Percentiles rank a stretch among this genome's conserved stretches.
These are phyloP conservation scores for Australoheros facetus DNA, from an alignment of 2,797 vertebrate genomes.

Conservation along the genomic window DNA sequence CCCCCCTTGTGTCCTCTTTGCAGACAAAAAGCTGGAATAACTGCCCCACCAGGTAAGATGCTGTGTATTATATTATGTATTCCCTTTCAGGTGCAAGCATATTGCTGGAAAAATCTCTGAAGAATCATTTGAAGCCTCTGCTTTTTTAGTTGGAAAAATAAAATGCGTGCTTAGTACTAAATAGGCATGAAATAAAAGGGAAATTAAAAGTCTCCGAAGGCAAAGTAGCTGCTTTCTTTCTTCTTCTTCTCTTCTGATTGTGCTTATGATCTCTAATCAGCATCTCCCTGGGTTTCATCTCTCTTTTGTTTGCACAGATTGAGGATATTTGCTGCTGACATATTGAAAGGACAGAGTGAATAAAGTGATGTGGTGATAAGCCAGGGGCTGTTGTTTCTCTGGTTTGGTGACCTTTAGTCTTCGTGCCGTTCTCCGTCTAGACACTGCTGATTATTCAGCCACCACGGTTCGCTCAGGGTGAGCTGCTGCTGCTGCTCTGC, in stretches of 20 bases:
- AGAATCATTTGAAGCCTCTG: no score
- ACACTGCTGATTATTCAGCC: slow-evolving; percentile 53
- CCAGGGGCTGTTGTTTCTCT: slow-evolving; percentile 38
- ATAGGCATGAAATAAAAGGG: not conserved
- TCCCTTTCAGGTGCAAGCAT: not conserved
- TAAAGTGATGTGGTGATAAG: slow-evolving; percentile 36
- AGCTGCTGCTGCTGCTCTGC: slow-evolving; percentile 4
- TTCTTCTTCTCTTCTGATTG: not conserved
- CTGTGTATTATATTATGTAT: not conserved
- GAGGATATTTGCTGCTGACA: slow-evolving; percentile 31
- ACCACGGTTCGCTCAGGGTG: slow-evolving; percentile 9
- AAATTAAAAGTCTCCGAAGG: not conserved
- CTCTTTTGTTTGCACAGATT: slow-evolving; percentile 21
- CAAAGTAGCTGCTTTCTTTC: not conserved
- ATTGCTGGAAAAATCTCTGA: not conserved
- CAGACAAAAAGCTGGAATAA: slow-evolving; percentile 48
- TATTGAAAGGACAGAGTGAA: slow-evolving; percentile 10
- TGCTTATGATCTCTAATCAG: not conserved
- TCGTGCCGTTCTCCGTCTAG: slow-evolving; percentile 60
- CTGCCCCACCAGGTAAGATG: slow-evolving; percentile 56
- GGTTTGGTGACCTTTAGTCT: slow-evolving; percentile 57
- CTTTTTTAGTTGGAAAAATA: not conserved
- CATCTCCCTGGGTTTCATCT: not conserved
- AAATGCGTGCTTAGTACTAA: not conserved
- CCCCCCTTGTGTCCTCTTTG: slow-evolving; percentile 12